These are phyloP conservation scores for Pyrochroa serraticornis DNA, from an alignment of 2,888 invertebrate species.

Conservation along the genomic window DNA sequence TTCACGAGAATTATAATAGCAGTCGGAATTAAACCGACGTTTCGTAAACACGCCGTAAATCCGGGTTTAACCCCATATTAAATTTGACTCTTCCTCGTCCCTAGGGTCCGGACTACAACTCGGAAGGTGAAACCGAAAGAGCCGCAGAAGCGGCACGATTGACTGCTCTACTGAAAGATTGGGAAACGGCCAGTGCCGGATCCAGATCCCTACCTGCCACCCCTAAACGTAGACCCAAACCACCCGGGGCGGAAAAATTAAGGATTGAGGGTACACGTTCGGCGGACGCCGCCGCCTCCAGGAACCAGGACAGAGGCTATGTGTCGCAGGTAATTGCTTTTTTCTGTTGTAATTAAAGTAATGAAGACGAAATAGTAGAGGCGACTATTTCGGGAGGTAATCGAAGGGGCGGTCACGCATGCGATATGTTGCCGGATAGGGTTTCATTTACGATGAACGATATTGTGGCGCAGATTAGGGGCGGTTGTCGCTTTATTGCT, in stretches of 20 bases:
- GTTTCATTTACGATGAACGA: background rate
- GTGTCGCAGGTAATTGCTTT: slow-evolving; percentile 35
- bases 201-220: slow-evolving; percentile 63
- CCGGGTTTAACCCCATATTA: background rate
- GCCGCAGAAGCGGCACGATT: slow-evolving; percentile 72
- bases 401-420: slow-evolving; percentile 1
- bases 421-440: background rate
- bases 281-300: slow-evolving; percentile 28
- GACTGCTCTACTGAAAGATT: slow-evolving; percentile 72
- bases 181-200: slow-evolving; percentile 74
- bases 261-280: slow-evolving; percentile 30
- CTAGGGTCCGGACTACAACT: slow-evolving; percentile 84
- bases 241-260: slow-evolving; percentile 26
- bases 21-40: too few relatives aligned
- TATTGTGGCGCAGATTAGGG: too few relatives aligned
- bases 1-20: too few relatives aligned
- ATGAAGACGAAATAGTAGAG: background rate
- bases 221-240: slow-evolving; percentile 57
- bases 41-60: too few relatives aligned
- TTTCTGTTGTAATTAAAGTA: too few relatives aligned
- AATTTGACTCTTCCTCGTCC: slow-evolving; percentile 1
- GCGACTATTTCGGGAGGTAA: slow-evolving; percentile 4
- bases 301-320: slow-evolving; percentile 35
- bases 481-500: too few relatives aligned
- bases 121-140: slow-evolving; percentile 76